These are phyloP conservation scores for Notospermus geniculatus DNA, from an alignment of 1,140 invertebrate genomes.

Conservation along the genomic window DNA sequence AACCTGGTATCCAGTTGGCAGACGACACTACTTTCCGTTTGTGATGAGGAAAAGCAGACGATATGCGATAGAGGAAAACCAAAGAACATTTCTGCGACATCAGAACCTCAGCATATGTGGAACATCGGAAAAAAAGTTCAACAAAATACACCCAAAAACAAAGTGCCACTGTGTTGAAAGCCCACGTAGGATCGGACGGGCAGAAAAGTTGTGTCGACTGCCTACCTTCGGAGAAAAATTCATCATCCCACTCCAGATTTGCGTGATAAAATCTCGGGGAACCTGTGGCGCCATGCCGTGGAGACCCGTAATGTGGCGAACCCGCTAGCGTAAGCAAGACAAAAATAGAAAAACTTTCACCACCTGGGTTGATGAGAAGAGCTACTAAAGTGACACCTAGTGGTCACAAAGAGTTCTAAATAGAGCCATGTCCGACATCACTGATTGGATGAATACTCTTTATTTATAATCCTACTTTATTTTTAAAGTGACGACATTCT, in stretches of 20 bases:
- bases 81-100: not conserved
- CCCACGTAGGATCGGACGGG: conserved; percentile 66
- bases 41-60: too few relatives aligned
- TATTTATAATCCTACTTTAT: too few relatives aligned
- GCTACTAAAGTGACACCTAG: conserved; percentile 58
- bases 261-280: conserved; percentile 60
- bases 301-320: conserved; percentile 7
- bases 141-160: conserved; percentile 15
- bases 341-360: conserved; percentile 19
- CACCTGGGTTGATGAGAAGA: conserved; percentile 14
- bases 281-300: conserved; percentile 27
- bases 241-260: conserved; percentile 99
- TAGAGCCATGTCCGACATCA: too few relatives aligned
- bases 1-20: too few relatives aligned
- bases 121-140: not conserved
- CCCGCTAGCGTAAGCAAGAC: not conserved
- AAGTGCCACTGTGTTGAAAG: conserved; percentile 64
- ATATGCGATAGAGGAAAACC: not conserved
- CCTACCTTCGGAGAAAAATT: conserved; percentile 64
- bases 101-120: not conserved
- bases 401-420: too few relatives aligned
- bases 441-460: too few relatives aligned
- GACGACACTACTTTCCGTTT: too few relatives aligned
- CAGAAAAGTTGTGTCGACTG: conserved; percentile 33
- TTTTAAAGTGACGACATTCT: too few relatives aligned